phyloP scores from a whole-genome alignment of 2,113 vertebrate genomes.

The Neotoma lepida region DNA sequence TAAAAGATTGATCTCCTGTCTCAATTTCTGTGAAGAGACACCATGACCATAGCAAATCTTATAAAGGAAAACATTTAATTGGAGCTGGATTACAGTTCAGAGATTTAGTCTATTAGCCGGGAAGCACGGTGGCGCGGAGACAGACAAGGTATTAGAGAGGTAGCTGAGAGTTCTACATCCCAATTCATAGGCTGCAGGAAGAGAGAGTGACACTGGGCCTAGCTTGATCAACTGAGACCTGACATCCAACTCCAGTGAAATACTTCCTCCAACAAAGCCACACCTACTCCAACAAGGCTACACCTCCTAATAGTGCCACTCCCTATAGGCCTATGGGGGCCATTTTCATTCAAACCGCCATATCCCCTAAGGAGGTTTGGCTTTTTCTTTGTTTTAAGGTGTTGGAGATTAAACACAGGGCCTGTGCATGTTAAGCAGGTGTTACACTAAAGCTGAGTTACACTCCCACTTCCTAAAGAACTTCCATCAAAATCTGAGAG shows the following conservation, averaged over 20 bases:
- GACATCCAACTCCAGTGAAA: neutral
- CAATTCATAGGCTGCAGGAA: neutral
- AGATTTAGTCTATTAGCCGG: neutral
- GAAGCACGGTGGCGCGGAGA: neutral
- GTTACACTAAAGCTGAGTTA: neutral
- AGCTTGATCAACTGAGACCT: neutral
- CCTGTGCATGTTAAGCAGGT: neutral
- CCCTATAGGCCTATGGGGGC: neutral
- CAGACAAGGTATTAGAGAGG: neutral
- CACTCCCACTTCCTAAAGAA: neutral
- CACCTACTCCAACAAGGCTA: neutral
- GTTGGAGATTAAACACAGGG: neutral
- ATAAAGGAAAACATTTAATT: too few relatives aligned
- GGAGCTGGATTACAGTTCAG: too few relatives aligned
- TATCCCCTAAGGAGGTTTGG: neutral
- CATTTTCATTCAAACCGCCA: neutral
- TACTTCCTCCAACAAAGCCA: neutral
- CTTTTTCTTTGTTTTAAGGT: neutral
- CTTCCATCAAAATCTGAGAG: neutral
- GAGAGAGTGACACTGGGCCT: neutral
- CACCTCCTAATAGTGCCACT: neutral
- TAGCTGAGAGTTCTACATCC: neutral
- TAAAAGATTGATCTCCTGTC: neutral
- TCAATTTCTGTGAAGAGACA: too few relatives aligned
- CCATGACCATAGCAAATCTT: too few relatives aligned